Evolutionary conservation across 2,888 invertebrate genomes (phyloP).

Genomic region (Lepidochrysops patricia): DNA sequence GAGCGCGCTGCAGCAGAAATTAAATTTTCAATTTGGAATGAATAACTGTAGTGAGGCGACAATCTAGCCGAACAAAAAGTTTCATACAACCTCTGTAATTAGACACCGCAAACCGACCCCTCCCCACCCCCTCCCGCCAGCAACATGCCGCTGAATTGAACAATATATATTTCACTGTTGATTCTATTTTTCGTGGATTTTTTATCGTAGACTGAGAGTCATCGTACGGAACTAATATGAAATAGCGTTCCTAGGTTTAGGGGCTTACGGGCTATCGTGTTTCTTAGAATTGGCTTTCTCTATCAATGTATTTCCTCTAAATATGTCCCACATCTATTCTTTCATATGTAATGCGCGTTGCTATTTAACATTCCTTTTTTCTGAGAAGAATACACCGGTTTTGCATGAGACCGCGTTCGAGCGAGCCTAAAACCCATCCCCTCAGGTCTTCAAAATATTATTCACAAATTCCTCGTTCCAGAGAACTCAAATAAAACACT

Average conservation of each 20-base stretch:
- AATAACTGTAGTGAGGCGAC: slow-evolving; percentile 53
- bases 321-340: too few species aligned
- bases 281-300: too few species aligned
- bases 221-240: not conserved
- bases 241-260: too few species aligned
- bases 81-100: slow-evolving; percentile 58
- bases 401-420: not conserved
- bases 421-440: not conserved
- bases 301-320: not conserved
- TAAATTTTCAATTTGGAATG: slow-evolving; percentile 56
- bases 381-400: too few species aligned
- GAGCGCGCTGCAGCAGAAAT: slow-evolving; percentile 30
- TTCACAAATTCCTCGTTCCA: not conserved
- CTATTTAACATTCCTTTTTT: not conserved
- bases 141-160: slow-evolving; percentile 22
- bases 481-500: slow-evolving; percentile 11
- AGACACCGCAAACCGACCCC: slow-evolving; percentile 40
- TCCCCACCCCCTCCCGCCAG: slow-evolving; percentile 1
- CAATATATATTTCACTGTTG: slow-evolving; percentile 21
- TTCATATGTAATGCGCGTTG: too few species aligned
- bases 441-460: not conserved
- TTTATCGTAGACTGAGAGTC: not conserved
- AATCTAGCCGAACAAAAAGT: slow-evolving; percentile 59
- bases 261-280: too few species aligned
- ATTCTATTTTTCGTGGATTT: slow-evolving; percentile 10